These are phyloP conservation scores for Euglossa dilemma DNA, from an alignment of 1,140 invertebrate species.

Conservation along the genomic window DNA sequence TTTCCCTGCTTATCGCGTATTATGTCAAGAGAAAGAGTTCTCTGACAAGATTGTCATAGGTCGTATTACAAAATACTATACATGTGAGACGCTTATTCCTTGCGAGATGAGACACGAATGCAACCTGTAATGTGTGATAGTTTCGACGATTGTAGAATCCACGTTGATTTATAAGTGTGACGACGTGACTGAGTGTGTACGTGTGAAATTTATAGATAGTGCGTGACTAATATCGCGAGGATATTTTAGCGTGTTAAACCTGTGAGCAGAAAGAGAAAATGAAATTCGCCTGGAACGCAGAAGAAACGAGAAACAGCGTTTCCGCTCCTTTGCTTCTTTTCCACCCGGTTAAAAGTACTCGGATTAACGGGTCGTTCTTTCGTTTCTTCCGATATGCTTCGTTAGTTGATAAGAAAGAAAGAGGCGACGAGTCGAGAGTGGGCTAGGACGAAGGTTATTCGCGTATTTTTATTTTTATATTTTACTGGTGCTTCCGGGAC, in stretches of 20 bases:
- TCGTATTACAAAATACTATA: constrained; percentile 28
- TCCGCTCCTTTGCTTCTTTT: not conserved
- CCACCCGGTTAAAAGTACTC: not conserved
- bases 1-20: not conserved
- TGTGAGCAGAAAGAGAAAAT: not conserved
- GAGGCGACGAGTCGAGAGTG: not conserved
- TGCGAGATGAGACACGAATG: constrained; percentile 15
- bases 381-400: not conserved
- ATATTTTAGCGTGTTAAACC: constrained; percentile 14
- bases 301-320: not conserved
- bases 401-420: not conserved
- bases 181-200: not conserved
- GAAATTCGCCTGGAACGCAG: not conserved
- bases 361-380: not conserved
- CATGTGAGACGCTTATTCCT: constrained; percentile 53
- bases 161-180: constrained; percentile 5
- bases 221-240: not conserved
- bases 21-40: constrained; percentile 19
- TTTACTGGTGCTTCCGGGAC: constrained; percentile 44
- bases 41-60: constrained; percentile 21
- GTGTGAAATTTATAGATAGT: not conserved
- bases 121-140: constrained; percentile 19
- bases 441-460: constrained; percentile 9
- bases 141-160: constrained; percentile 3
- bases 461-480: constrained; percentile 58